phyloP scores from a whole-genome alignment of 1,140 invertebrate species.

The Callitettix versicolor region DNA sequence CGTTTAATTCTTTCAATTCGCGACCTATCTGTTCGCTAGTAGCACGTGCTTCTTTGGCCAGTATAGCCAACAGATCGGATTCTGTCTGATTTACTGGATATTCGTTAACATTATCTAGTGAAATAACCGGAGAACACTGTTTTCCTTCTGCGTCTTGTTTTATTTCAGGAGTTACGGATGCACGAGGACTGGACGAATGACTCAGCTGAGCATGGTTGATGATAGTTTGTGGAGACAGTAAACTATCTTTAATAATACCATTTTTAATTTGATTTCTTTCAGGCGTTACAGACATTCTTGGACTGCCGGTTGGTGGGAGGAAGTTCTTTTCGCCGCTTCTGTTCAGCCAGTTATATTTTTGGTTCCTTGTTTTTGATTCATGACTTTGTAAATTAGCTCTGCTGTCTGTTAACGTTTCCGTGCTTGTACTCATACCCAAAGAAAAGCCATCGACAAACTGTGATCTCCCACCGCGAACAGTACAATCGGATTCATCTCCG shows the following conservation, averaged over 20 bases:
- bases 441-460: not conserved
- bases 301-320: conserved; percentile 4
- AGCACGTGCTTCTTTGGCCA: conserved; percentile 21
- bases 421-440: conserved; percentile 19
- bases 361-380: not conserved
- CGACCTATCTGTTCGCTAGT: conserved; percentile 20
- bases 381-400: conserved; percentile 15
- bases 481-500: conserved; percentile 9
- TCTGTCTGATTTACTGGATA: conserved; percentile 2
- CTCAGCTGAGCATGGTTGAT: no score
- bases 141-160: not conserved
- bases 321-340: not conserved
- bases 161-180: no score
- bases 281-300: conserved; percentile 8
- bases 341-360: not conserved
- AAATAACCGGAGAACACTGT: not conserved
- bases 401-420: conserved; percentile 24
- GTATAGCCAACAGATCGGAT: conserved; percentile 16
- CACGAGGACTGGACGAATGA: no score
- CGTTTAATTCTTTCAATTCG: conserved; percentile 19
- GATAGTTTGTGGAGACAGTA: no score
- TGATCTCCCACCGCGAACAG: not conserved
- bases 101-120: not conserved
- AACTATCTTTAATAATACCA: not conserved
- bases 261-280: conserved; percentile 5